Percentiles rank a stretch among this genome's conserved stretches.
These are phyloP conservation scores for Drosophila anceps DNA, from an alignment of 2,888 invertebrate genomes.

Conservation along the genomic window DNA sequence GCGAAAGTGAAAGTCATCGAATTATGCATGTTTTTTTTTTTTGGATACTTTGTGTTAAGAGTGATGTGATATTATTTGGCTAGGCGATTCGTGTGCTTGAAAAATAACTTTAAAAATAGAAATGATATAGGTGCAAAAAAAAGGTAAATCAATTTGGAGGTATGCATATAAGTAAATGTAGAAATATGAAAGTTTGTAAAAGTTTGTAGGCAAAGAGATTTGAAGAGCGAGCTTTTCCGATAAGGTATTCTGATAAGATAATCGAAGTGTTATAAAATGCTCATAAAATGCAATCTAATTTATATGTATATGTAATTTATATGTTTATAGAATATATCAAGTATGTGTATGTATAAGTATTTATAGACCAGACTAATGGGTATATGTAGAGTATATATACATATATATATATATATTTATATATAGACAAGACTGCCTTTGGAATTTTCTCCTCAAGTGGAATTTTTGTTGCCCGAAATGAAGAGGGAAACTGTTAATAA, in stretches of 20 bases:
- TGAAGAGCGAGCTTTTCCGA: not conserved
- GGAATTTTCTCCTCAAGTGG: no score
- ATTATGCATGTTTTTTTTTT: conserved; percentile 33
- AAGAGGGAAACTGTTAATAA: not conserved
- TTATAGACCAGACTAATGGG: no score
- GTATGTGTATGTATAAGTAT: no score
- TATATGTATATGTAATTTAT: not conserved
- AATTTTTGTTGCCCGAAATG: not conserved
- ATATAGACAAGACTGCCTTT: no score
- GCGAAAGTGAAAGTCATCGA: conserved; percentile 61
- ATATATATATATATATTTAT: no score
- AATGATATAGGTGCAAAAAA: conserved; percentile 18
- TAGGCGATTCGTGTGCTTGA: conserved; percentile 1
- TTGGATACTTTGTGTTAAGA: conserved; percentile 1
- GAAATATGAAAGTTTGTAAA: not conserved
- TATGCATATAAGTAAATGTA: not conserved
- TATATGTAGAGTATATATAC: not conserved
- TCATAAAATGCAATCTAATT: not conserved
- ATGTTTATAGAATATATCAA: not conserved
- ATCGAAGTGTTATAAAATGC: not conserved
- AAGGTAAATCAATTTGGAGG: not conserved
- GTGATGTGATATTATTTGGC: conserved; percentile 9
- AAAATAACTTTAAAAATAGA: conserved; percentile 31
- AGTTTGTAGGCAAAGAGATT: not conserved
- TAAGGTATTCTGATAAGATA: conserved; percentile 8